Conservation (phyloP, 92 coral and sea anemone genomes). For the Montipora capitata region DNA sequence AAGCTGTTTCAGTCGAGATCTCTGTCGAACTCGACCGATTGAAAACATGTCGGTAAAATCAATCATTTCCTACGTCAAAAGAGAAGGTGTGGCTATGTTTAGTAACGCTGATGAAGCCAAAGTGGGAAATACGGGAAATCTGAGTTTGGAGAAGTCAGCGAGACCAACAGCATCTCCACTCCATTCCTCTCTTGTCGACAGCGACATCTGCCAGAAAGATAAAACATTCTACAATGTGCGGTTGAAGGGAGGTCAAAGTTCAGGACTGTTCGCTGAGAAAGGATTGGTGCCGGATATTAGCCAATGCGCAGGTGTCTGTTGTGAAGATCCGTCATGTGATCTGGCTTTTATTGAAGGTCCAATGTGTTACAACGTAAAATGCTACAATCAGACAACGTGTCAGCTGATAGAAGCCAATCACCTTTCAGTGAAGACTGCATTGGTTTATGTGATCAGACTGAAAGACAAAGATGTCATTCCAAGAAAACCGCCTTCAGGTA, state of each 20-base stretch:
- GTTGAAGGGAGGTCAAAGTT: conserved; percentile 88
- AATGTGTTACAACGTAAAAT: conserved; percentile 88
- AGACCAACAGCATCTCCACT: background rate
- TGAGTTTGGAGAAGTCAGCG: background rate
- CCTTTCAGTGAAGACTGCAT: conserved; percentile 81
- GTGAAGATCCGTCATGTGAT: conserved; percentile 89
- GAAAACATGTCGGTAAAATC: conserved; percentile 78
- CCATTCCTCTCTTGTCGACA: background rate
- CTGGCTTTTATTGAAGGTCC: conserved; percentile 88
- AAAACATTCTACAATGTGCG: conserved; percentile 81
- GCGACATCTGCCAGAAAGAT: conserved; percentile 73
- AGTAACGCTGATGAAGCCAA: conserved; percentile 83
- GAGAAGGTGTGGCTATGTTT: conserved; percentile 80
- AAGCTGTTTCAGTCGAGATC: conserved; percentile 87
- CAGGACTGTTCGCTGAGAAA: conserved; percentile 87
- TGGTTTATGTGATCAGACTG: conserved; percentile 81
- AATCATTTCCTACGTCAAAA: conserved; percentile 84
- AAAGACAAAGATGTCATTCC: conserved; percentile 47
- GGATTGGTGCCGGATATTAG: conserved; percentile 85
- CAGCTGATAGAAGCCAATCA: conserved; percentile 81
- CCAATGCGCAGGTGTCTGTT: conserved; percentile 85
- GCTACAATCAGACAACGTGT: conserved; percentile 83
- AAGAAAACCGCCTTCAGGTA: conserved; percentile 37
- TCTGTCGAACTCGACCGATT: conserved; percentile 88
- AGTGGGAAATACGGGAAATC: conserved; percentile 47